Evolutionary conservation across 2,797 vertebrate species (phyloP).

Genomic region (Urophycis tenuis): DNA sequence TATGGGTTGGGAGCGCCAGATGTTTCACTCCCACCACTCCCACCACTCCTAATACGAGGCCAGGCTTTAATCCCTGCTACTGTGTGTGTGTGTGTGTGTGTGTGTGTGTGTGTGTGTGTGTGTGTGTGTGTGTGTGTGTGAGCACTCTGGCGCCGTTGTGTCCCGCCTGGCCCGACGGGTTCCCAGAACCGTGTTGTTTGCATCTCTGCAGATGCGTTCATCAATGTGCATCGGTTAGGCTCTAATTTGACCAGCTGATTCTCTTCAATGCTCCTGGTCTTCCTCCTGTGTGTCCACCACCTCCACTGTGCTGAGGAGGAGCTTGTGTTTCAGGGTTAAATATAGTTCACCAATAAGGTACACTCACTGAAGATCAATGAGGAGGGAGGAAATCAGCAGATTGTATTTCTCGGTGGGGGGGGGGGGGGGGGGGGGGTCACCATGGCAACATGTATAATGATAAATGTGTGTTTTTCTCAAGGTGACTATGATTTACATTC

Average conservation of each 20-base stretch:
- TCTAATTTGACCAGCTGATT: not conserved
- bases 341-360: conserved; percentile 50
- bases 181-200: conserved; percentile 34
- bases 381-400: conserved; percentile 31
- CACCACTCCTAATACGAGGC: conserved; percentile 37
- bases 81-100: conserved; percentile 9
- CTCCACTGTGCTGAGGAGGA: conserved; percentile 9
- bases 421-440: not conserved
- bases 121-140: conserved; percentile 11
- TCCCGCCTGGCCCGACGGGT: conserved; percentile 31
- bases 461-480: not conserved
- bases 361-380: conserved; percentile 45
- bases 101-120: conserved; percentile 15
- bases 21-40: conserved; percentile 57
- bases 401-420: conserved; percentile 25
- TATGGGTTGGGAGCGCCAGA: conserved; percentile 45
- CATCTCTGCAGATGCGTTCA: conserved; percentile 14
- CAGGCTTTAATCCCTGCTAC: conserved; percentile 46
- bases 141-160: not conserved
- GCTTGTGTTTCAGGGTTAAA: conserved; percentile 35
- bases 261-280: not conserved
- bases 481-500: no score
- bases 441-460: not conserved
- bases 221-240: not conserved
- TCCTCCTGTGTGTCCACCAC: not conserved